Evolutionary conservation across 2,113 vertebrate genomes (phyloP).

Genomic region (Periophthalmus modestus): DNA sequence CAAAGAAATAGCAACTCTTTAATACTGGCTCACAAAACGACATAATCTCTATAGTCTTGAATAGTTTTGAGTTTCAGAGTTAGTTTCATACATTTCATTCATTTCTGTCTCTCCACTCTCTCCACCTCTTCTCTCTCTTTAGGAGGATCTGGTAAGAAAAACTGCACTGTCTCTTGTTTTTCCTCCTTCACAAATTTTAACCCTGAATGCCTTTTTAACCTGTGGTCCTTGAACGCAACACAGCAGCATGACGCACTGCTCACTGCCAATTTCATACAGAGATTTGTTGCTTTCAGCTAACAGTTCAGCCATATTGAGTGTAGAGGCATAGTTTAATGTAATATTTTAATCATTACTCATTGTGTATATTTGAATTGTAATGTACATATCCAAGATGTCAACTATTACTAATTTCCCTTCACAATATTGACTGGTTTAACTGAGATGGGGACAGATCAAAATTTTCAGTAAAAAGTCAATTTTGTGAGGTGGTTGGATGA

Average conservation of each 20-base stretch:
- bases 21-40: not conserved
- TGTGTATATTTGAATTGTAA: not conserved
- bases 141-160: slow-evolving; percentile 74
- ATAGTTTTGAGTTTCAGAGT: not conserved
- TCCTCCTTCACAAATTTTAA: slow-evolving; percentile 6
- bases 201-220: not conserved
- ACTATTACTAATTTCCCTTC: too few species aligned
- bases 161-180: not conserved
- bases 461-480: not conserved
- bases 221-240: slow-evolving; percentile 19
- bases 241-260: slow-evolving; percentile 31
- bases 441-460: not conserved
- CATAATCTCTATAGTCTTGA: not conserved
- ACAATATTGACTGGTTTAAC: not conserved
- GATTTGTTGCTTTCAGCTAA: not conserved
- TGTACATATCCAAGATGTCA: not conserved
- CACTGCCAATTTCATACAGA: not conserved
- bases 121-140: slow-evolving; percentile 14
- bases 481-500: not conserved
- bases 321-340: not conserved
- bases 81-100: not conserved
- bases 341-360: not conserved
- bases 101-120: slow-evolving; percentile 20
- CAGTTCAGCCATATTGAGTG: not conserved
- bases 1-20: not conserved